Base-by-base conservation (phyloP, 2,888 invertebrate genomes). In the Drosophila cognata region DNA sequence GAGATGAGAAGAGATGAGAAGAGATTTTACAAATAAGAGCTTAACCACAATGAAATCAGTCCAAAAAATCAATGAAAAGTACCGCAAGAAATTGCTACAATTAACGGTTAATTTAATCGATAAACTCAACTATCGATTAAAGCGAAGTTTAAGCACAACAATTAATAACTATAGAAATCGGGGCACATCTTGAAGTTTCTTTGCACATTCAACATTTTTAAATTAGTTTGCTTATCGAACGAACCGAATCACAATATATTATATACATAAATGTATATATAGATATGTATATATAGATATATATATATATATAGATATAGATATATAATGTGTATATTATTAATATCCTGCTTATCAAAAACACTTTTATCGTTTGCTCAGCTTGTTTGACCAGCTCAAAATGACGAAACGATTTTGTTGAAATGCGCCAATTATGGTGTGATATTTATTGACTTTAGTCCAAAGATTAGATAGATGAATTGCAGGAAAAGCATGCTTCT, bases 351-450 rank as follows among this genome's bases (percentile, higher is more conserved):
- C 16, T 66, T 55, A 55, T 62, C 48, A 7, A 1, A 7, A 10
- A 53, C 7, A 28, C n/a, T 28, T 56, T 56, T 46, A 55, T 55
- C 35, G 36, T 21, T 57, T 8, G 7, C 21, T 16, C 46, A 8
- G 18, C 7, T 16, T 10, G 11, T n/a, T 62, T 58, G 48, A 58
- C 62, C 72, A 38, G 33, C 52, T 38, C n/a, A 1, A 13, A 28
- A 41, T 57, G 36, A 29, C 25, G n/a, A 62, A 71, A 53, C 41
- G 25, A 35, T 33, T 61, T 10, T 13, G 38, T 25, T 62, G 52
- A 62, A 71, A 71, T 46, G 13, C n/a, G 18, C 33, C 21, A 28
- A 43, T 56, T 35, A 56, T 63, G 35, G 63, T 29, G 16, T 25
- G 33, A 63, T 57, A 31, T 71, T 41, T 21, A 53, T 53, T n/a